Conservation (phyloP, 2,888 invertebrate species). For the Perizoma flavofasciatum region DNA sequence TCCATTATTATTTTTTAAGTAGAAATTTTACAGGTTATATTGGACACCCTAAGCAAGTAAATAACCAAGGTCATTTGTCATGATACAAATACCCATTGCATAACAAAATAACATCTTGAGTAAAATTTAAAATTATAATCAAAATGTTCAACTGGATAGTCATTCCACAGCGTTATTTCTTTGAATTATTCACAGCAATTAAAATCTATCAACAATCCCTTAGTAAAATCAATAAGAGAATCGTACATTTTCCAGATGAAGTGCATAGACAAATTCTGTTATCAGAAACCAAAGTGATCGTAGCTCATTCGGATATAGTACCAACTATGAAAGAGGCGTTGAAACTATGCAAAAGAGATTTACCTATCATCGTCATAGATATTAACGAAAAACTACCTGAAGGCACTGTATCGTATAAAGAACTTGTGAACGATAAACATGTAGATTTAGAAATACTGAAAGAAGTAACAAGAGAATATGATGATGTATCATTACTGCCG, state of each 20-base stretch:
- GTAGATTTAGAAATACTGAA: conserved; percentile 77
- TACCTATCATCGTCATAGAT: conserved; percentile 79
- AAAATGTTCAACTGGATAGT: too few species aligned
- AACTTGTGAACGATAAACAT: conserved; percentile 74
- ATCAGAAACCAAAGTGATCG: conserved; percentile 83
- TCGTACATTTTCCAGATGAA: conserved; percentile 83
- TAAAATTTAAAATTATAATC: too few species aligned
- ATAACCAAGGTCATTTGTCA: too few species aligned
- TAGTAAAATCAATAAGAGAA: too few species aligned
- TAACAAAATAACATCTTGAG: background rate
- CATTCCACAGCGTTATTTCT: too few species aligned
- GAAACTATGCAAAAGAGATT: conserved; percentile 61
- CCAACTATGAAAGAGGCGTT: conserved; percentile 73
- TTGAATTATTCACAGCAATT: too few species aligned
- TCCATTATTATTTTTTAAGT: too few species aligned
- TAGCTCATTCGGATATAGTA: conserved; percentile 84
- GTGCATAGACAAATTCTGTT: conserved; percentile 84
- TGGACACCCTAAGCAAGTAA: too few species aligned
- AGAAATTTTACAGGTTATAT: too few species aligned
- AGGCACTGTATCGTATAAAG: conserved; percentile 84
- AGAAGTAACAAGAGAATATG: conserved; percentile 59
- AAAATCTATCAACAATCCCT: too few species aligned
- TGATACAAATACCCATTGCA: too few species aligned
- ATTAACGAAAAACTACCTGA: conserved; percentile 60
- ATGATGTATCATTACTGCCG: conserved; percentile 87